Conservation (phyloP, 2,113 vertebrate species). For the Morphnarchus princeps region DNA sequence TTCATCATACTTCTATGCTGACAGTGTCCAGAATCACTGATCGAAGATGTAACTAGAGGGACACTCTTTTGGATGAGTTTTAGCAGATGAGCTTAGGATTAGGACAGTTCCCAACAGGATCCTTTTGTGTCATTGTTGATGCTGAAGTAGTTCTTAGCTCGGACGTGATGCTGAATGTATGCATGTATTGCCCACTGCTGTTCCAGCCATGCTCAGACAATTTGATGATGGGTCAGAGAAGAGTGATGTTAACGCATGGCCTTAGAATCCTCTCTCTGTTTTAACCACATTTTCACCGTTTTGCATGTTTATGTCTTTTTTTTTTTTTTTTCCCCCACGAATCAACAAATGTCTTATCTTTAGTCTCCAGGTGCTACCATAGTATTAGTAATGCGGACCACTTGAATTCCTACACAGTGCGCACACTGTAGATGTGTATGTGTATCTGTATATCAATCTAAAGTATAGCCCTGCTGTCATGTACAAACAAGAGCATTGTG, state of each 20-base stretch:
- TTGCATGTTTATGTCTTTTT: background rate
- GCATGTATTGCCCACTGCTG: accelerated
- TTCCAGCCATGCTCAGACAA: background rate
- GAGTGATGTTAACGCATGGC: background rate
- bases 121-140: background rate
- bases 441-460: background rate
- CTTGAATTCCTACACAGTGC: background rate
- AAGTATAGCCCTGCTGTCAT: background rate
- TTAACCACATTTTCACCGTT: background rate
- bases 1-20: background rate
- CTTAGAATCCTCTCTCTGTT: background rate
- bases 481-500: background rate
- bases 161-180: background rate
- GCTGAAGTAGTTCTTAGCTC: background rate
- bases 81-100: background rate
- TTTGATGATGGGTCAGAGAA: background rate
- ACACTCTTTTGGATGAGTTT: background rate
- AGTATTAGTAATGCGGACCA: background rate
- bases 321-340: background rate
- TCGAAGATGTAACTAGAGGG: background rate
- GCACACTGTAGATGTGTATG: background rate
- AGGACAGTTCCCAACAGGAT: background rate
- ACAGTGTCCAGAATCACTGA: background rate
- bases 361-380: background rate
- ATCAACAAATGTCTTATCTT: background rate